Evolutionary conservation across 2,888 invertebrate genomes (phyloP), one percentile per base, ranked within the genome.

Genomic region (Branchellion lobata): DNA sequence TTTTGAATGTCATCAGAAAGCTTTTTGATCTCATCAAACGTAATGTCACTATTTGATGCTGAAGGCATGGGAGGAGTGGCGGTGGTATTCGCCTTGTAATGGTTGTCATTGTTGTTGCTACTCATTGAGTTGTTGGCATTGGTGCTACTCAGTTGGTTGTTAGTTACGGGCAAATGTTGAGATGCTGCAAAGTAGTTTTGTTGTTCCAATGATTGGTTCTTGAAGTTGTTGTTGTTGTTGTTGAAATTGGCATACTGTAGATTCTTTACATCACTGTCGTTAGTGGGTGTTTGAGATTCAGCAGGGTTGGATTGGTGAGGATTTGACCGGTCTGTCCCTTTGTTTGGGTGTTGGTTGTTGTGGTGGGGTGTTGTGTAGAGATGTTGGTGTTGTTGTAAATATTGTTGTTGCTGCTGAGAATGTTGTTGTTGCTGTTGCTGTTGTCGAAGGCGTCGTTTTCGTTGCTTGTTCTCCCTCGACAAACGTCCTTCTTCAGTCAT

Each of bases 1-100:
- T 57, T 57, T 5, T 18, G 61, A n/a, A 57, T 57, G 24, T 57
- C 61, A n/a, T 57, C 61, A 18, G 61, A 57, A 5, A 57, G n/a
- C 61, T 57, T 57, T n/a, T 57, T 57, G 24, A 57, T 57, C 24
- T 57, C 61, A 5, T 57, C 61, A 57, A 57, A 57, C 21, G 61
- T 57, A 5, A 57, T 57, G 21, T 5, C n/a, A 5, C 8, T 8
- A 8, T 5, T 8, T 40, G 40, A 40, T 40, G 40, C 5, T 40
- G 40, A 40, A 8, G 40, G 5, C 40, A 40, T 8, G 8, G 14
- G 14, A 40, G 40, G 21, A 47, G 8, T 8, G 11, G 11, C 47
- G 8, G 47, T 14, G 8, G 47, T 47, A 14, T 47, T 8, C 18
- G 47, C 8, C 11, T 47, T 47, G 47, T 47, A 18, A 18, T 47